These are phyloP conservation scores for Drosophila takahashii DNA, from an alignment of 1,140 invertebrate species.

Conservation along the genomic window DNA sequence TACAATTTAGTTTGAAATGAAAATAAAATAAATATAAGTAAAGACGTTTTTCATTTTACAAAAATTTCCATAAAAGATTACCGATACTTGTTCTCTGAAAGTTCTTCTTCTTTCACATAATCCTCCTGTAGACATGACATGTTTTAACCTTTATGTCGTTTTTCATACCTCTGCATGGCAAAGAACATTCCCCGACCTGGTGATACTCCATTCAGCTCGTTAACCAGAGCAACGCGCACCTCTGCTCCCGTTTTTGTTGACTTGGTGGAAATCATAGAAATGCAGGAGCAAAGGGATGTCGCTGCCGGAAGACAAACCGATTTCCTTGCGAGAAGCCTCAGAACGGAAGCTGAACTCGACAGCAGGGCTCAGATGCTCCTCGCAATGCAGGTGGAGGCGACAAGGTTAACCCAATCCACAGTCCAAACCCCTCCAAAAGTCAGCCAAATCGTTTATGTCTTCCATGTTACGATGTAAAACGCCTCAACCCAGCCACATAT, in stretches of 20 bases:
- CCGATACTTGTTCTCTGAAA: neutral
- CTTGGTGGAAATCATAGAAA: slow-evolving; percentile 34
- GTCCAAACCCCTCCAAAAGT: neutral
- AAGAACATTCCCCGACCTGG: slow-evolving; percentile 1
- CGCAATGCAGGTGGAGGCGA: slow-evolving; percentile 51
- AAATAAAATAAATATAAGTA: no score
- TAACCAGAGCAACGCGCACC: slow-evolving; percentile 25
- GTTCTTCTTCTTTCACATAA: neutral
- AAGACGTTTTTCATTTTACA: no score
- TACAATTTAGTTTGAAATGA: no score
- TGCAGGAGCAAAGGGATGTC: slow-evolving; percentile 54
- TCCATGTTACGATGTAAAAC: neutral
- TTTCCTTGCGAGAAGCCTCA: slow-evolving; percentile 59
- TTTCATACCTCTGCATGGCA: slow-evolving; percentile 11
- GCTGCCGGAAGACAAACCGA: slow-evolving; percentile 76
- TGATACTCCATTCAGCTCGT: slow-evolving; percentile 41
- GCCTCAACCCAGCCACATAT: neutral
- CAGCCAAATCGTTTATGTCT: slow-evolving; percentile 65
- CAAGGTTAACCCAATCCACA: slow-evolving; percentile 64
- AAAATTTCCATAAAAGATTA: no score
- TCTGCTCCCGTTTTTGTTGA: neutral
- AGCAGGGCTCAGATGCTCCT: slow-evolving; percentile 26
- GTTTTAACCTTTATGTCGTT: neutral
- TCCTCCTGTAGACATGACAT: neutral
- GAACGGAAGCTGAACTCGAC: slow-evolving; percentile 49